Base-by-base conservation (phyloP, 1,140 invertebrate genomes). In the Aphelinus atriplicis region DNA sequence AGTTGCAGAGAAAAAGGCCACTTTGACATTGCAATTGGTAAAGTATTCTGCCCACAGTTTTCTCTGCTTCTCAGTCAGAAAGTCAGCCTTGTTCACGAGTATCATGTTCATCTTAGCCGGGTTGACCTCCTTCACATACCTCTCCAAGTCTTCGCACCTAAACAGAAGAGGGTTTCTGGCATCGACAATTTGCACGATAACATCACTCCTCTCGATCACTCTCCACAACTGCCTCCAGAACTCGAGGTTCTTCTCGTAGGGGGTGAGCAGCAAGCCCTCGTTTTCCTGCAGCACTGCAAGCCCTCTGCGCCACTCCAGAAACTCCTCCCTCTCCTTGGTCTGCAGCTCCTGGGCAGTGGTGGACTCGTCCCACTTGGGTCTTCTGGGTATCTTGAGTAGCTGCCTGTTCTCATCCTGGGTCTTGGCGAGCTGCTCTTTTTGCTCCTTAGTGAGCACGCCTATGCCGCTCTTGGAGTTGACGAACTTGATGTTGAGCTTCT, bases 141-240 rank as follows among this genome's bases (percentile, higher is more conserved):
- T 89, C 81, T 98, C 97, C n/a, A 99, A 88, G 89, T 99, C 98
- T 81, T 93, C 90, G 88, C 95, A 99, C 10, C 95, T 92, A 80
- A 99, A 99, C 0, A 99, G 87, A 50, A 99, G 85, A 2, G 98
- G 98, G 90, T 99, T 99, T 80, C 98, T 90, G 1, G 96, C 97
- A 90, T 99, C 98, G 0, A 99, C 93, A 80, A 99, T 97, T 84
- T 99, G 96, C 7, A 99, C 92, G 48, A 99, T 89, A 60, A 99
- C 91, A 89, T 99, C 96, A 83, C 96, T 97, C 80, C 95, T 93
- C 85, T 99, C 98, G 26, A 99, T 91, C 1, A 99, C 98, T 80
- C 98, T 91, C 98, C 98, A 99, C 4, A 99, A 86, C 86, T 99
- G 98, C 58, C 97, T 91, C 98, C 98, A 99, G 77, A 99, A 96